Conservation (phyloP, 2,888 invertebrate species). For the Periphyllus acericola region DNA sequence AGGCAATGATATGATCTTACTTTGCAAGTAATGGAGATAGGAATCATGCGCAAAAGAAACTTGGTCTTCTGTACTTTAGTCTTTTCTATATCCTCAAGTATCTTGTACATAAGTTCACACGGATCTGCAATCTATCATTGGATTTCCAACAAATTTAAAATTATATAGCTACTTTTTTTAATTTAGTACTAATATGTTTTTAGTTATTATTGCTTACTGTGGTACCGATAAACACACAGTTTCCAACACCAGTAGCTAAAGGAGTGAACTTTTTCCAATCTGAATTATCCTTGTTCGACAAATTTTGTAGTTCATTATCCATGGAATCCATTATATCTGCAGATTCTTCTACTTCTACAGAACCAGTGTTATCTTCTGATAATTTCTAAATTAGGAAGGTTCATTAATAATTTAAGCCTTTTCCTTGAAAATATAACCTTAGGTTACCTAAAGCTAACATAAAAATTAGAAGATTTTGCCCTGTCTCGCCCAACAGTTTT, state of each 20-base stretch:
- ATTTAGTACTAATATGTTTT: neutral
- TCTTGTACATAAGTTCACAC: slow-evolving; percentile 75
- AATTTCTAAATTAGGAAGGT: slow-evolving; percentile 6
- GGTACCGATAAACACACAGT: slow-evolving; percentile 86
- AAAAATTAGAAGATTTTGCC: too few species aligned
- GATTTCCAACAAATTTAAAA: neutral
- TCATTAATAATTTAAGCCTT: neutral
- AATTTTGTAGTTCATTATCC: slow-evolving; percentile 22
- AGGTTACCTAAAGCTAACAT: too few species aligned
- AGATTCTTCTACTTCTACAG: slow-evolving; percentile 18
- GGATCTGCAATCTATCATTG: slow-evolving; percentile 74
- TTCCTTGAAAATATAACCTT: neutral
- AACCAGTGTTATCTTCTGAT: neutral
- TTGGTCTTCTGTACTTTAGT: slow-evolving; percentile 79
- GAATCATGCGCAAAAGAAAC: slow-evolving; percentile 81
- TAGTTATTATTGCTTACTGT: slow-evolving; percentile 67
- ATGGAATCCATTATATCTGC: slow-evolving; percentile 49
- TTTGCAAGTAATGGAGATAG: slow-evolving; percentile 83
- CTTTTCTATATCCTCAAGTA: slow-evolving; percentile 78
- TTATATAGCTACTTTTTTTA: neutral
- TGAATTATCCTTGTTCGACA: slow-evolving; percentile 44
- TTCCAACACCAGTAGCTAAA: slow-evolving; percentile 82
- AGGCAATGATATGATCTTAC: slow-evolving; percentile 64
- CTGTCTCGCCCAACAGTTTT: too few species aligned
- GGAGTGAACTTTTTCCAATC: slow-evolving; percentile 58